phyloP scores from a whole-genome alignment of 2,797 vertebrate species.

The Muraenolepis orangiensis region DNA sequence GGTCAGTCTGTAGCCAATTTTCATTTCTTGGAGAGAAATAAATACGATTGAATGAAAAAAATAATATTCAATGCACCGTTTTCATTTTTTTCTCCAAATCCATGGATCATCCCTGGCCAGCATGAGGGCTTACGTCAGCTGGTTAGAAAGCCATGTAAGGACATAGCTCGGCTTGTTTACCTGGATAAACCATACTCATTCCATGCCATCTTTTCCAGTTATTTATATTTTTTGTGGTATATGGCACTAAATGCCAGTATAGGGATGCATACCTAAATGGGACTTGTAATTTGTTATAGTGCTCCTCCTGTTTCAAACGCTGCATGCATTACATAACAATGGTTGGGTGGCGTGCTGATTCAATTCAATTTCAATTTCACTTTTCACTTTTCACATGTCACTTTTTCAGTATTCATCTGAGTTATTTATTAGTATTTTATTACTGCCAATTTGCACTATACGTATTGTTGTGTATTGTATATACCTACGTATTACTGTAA shows the following conservation, averaged over 20 bases:
- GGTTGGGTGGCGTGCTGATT: background rate
- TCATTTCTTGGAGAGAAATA: slow-evolving; percentile 1
- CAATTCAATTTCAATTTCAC: too few relatives aligned
- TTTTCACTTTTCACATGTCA: too few relatives aligned
- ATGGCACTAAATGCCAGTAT: background rate
- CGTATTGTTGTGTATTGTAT: too few relatives aligned
- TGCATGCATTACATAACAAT: background rate
- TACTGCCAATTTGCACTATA: too few relatives aligned
- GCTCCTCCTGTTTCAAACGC: background rate
- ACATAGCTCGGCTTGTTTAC: background rate
- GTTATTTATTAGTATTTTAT: too few relatives aligned
- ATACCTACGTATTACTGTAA: too few relatives aligned
- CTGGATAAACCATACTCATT: background rate
- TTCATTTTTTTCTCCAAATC: background rate
- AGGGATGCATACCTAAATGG: background rate
- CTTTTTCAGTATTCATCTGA: too few relatives aligned
- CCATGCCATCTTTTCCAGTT: background rate
- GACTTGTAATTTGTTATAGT: background rate
- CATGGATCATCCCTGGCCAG: background rate
- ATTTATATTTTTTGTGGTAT: background rate
- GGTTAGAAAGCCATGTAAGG: background rate
- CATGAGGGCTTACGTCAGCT: background rate
- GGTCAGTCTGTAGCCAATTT: slow-evolving; percentile 49
- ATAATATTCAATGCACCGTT: background rate
- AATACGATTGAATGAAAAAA: slow-evolving; percentile 4